Evolutionary conservation across 2,888 invertebrate species (phyloP), one percentile per base, ranked within the genome.

Genomic region (Boloria selene): DNA sequence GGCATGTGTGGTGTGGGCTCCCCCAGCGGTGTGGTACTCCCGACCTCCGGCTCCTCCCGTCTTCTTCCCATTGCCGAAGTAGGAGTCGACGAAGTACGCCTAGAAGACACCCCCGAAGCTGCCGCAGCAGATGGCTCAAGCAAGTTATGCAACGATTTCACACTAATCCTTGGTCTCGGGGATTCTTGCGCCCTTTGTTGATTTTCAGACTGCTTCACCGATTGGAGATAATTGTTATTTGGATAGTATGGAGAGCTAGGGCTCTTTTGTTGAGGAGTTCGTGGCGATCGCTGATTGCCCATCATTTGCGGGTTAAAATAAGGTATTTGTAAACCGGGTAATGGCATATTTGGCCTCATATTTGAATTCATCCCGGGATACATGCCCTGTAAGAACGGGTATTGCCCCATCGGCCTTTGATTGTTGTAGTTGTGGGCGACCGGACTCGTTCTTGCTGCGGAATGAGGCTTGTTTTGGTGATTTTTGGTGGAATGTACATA

Each of bases 351-450:
- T 44, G 85, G 84, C 63, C 88, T 76, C 18, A 87, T 79, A 62
- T 85, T 83, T 0, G 86, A 80, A 61, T 81, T 86, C 84, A 88
- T 84, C 1, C 86, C 86, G 4, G 86, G 88, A 72, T 87, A 90
- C 88, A 85, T 87, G 76, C 81, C 83, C 75, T 85, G 91, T 73
- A 86, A 77, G 80, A 85, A 85, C 71, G 96, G 97, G 76, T 97
- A 97, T 97, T 94, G 95, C 67, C 96, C 95, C 67, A 96, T 95
- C 86, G 96, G 96, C 75, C 94, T 95, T 76, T 83, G 88, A 71
- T 80, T 83, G 77, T 84, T 84, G 76, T 90, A 93, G 71, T 85
- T 90, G 65, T 87, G 86, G 17, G 88, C 83, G 72, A 93, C 88
- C 7, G 93, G 92, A 77, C 93, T 92, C 64, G 93, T 87, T 66